Percentiles rank a stretch among this genome's conserved stretches.
phyloP scores from a whole-genome alignment of 2,888 invertebrate species.

The Eupithecia exiguata region DNA sequence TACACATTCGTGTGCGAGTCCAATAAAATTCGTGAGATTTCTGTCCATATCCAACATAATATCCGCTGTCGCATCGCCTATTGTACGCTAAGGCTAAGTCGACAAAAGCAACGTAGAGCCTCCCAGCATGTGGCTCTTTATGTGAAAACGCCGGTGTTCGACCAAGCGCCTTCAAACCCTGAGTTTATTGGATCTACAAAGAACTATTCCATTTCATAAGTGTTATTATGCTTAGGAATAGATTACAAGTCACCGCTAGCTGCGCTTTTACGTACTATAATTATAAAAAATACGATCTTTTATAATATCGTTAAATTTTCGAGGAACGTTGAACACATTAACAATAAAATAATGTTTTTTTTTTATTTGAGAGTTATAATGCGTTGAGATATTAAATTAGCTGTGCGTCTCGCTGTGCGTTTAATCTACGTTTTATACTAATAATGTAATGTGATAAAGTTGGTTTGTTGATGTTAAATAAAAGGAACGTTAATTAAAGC shows the following conservation, averaged over 20 bases:
- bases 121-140: conserved; percentile 37
- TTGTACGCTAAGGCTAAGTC: not conserved
- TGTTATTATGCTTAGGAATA: conserved; percentile 35
- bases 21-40: not conserved
- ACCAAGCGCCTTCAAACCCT: conserved; percentile 30
- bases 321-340: conserved; percentile 5
- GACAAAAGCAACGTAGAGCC: conserved; percentile 21
- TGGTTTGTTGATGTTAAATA: not conserved
- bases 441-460: not conserved
- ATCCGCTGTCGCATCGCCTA: not conserved
- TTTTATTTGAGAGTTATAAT: conserved; percentile 3
- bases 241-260: conserved; percentile 10
- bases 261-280: not conserved
- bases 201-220: conserved; percentile 42
- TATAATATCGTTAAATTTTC: not conserved
- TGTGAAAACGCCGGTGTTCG: conserved; percentile 13
- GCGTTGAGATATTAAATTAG: conserved; percentile 10
- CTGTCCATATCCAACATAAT: not conserved
- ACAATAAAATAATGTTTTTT: conserved; percentile 7
- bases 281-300: conserved; percentile 1
- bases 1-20: not conserved
- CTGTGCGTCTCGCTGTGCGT: conserved; percentile 6
- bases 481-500: not conserved
- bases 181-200: conserved; percentile 38
- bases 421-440: conserved; percentile 10